Evolutionary conservation across 2,113 vertebrate species (phyloP), one percentile per base, ranked within the genome.

Genomic region (Bambusicola thoracicus): DNA sequence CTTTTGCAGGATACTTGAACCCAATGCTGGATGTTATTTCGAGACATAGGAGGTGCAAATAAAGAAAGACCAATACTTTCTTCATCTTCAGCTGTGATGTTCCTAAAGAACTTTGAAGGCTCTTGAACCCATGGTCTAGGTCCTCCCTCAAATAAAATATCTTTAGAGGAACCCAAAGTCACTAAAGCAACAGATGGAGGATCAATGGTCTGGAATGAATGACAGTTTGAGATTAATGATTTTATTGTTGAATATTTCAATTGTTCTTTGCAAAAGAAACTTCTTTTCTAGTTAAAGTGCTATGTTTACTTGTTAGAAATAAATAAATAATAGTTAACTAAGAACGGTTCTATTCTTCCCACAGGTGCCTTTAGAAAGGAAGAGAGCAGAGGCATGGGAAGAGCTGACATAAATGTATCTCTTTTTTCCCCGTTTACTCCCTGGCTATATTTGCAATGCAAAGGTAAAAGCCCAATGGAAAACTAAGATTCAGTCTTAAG

Each of bases 151-250:
- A 99, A 99, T 30, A 99, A 46, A 98, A 99, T 97, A 87, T 99
- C 98, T 97, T 99, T 99, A 3, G 99, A 99, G 40, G 99, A 99
- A 56, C 99, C 99, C 78, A 99, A 94, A 11, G 99, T 99, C 90
- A 99, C 98, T 93, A 99, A 94, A 19, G 99, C 98, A 8, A 98
- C 97, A 25, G 98, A 98, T 0, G 97, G 93, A 6, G 99, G 99
- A 94, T 99, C 99, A 10, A 99, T 73, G 7, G 98, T 97, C 99
- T 99, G 94, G 2, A 74, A 89, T 13, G 7, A 30, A 49, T 10
- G 4, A 79, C 25, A 80, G 55, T 70, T 48, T 69, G 18, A 61
- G 87, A 46, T 43, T 27, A 83, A 51, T 55, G 1, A 67, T 32
- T 76, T 29, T 32, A 19, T 30, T 38, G 13, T 58, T 29, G 49